These are phyloP conservation scores for Turdus rufiventris DNA, from an alignment of 2,113 vertebrate species.

Conservation along the genomic window DNA sequence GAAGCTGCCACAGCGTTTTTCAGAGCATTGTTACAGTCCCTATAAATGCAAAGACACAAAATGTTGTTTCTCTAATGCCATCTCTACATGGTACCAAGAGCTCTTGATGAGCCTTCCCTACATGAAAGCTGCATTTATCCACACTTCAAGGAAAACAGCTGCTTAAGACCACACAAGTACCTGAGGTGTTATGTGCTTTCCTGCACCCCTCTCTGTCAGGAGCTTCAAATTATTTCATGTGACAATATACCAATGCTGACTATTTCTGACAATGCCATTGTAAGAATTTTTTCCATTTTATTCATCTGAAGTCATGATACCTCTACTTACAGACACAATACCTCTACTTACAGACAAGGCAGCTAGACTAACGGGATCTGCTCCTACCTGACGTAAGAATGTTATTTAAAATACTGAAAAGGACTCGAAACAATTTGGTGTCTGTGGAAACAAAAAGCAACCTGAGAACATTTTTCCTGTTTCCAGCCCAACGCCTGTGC, in stretches of 20 bases:
- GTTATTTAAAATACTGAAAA: neutral
- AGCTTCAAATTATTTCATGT: neutral
- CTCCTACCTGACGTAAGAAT: neutral
- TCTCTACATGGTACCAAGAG: accelerated
- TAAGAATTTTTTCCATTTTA: neutral
- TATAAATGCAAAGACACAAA: neutral
- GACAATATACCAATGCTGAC: neutral
- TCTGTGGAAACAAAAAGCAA: neutral
- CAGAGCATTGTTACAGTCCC: neutral
- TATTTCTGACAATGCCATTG: neutral
- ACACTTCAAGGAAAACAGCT: neutral
- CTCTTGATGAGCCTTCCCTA: neutral
- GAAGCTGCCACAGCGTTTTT: neutral
- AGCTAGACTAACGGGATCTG: neutral
- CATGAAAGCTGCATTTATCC: accelerated
- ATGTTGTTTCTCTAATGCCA: neutral
- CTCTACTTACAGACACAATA: neutral
- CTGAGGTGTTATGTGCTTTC: accelerated
- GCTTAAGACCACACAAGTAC: neutral
- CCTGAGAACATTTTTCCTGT: neutral
- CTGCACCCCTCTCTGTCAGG: neutral
- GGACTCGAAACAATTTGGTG: neutral
- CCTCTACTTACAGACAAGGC: neutral
- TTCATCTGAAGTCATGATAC: neutral
- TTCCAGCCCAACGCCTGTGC: neutral